A percentile compares a stretch with the other conserved stretches of the same genome.
phyloP scores from a whole-genome alignment of 2,888 invertebrate species.

The Clivina fossor region DNA sequence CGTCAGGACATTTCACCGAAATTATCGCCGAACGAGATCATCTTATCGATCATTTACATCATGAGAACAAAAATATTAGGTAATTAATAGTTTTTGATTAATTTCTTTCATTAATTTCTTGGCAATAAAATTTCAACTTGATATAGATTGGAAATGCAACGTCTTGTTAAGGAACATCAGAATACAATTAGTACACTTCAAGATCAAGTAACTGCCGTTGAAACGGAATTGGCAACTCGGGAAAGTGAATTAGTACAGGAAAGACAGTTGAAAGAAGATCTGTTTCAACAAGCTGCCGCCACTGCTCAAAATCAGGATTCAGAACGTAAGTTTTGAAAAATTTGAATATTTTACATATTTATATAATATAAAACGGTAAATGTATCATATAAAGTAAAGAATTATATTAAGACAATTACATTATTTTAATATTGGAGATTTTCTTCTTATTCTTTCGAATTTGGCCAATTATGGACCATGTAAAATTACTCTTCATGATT shows the following conservation, averaged over 20 bases:
- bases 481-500: too few species aligned
- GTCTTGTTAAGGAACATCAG: slow-evolving; percentile 58
- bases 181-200: slow-evolving; percentile 56
- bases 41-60: slow-evolving; percentile 78
- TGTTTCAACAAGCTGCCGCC: slow-evolving; percentile 56
- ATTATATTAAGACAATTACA: too few species aligned
- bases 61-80: slow-evolving; percentile 72
- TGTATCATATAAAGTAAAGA: too few species aligned
- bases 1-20: slow-evolving; percentile 48
- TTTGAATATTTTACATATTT: slow-evolving; percentile 2
- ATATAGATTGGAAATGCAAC: slow-evolving; percentile 57
- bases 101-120: neutral
- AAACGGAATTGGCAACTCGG: slow-evolving; percentile 57
- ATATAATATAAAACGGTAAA: slow-evolving; percentile 15
- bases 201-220: slow-evolving; percentile 55
- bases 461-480: too few species aligned
- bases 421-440: too few species aligned
- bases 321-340: slow-evolving; percentile 55
- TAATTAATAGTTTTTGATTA: slow-evolving; percentile 42
- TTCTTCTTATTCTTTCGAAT: too few species aligned
- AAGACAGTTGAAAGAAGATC: slow-evolving; percentile 58
- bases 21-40: slow-evolving; percentile 66
- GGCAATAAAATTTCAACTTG: neutral
- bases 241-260: slow-evolving; percentile 62
- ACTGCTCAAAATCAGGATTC: slow-evolving; percentile 56